Percentiles rank a stretch among this genome's conserved stretches.
Conservation (phyloP, 2,797 vertebrate species). For the Nasua narica region DNA sequence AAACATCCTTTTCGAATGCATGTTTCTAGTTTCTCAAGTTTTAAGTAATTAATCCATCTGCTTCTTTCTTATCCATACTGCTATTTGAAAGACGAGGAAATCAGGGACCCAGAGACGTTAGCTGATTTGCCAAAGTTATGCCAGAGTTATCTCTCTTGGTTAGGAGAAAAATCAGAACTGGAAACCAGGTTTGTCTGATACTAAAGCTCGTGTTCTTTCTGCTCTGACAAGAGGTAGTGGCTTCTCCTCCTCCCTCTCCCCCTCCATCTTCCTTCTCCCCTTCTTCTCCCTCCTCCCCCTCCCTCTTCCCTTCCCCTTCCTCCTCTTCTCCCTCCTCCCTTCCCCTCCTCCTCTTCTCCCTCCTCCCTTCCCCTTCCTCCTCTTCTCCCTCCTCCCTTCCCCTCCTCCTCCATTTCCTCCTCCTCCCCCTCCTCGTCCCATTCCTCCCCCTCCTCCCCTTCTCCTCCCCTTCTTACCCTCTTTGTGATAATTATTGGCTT, state of each 20-base stretch:
- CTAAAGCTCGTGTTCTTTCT: background rate
- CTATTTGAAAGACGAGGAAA: background rate
- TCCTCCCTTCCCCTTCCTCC: accelerated
- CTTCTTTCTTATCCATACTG: background rate
- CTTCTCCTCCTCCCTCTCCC: no score
- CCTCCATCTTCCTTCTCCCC: accelerated
- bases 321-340: accelerated
- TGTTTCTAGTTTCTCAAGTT: background rate
- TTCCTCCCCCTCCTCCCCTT: accelerated
- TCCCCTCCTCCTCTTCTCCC: accelerated
- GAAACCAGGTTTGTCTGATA: background rate
- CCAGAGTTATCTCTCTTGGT: background rate
- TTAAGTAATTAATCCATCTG: background rate
- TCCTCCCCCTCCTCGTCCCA: accelerated
- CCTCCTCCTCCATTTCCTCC: accelerated
- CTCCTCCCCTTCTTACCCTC: accelerated
- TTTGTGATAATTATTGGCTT: background rate
- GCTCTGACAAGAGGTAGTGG: accelerated
- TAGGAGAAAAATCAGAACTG: background rate
- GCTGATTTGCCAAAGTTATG: background rate
- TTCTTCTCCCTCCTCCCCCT: no score
- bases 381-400: accelerated
- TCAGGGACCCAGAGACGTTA: background rate
- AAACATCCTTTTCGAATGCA: background rate
- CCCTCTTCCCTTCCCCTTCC: accelerated